Percentiles rank a stretch among this genome's conserved stretches.
Conservation (phyloP, 2,888 invertebrate species). For the Teleogryllus oceanicus region DNA sequence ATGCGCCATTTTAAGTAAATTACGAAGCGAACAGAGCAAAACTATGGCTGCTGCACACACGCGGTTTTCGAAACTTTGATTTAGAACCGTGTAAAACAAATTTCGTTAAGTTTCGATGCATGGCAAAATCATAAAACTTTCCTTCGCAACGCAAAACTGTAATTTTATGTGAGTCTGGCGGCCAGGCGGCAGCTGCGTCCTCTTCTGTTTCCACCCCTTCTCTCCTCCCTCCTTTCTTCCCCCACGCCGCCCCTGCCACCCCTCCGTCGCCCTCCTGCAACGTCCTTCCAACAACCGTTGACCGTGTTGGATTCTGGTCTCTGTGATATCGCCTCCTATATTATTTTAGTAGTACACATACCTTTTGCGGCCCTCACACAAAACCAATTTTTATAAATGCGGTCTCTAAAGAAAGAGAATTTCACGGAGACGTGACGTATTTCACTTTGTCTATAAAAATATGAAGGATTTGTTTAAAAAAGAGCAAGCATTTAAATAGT, state of each 20-base stretch:
- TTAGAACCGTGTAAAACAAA: conserved; percentile 2
- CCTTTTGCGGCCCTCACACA: no score
- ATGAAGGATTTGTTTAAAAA: no score
- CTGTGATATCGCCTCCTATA: no score
- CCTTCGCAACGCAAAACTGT: background rate
- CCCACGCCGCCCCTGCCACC: background rate
- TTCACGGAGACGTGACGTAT: no score
- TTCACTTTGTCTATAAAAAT: no score
- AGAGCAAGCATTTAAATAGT: no score
- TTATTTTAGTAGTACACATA: no score
- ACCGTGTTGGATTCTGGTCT: no score
- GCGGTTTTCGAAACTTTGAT: conserved; percentile 4
- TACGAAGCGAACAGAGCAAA: background rate
- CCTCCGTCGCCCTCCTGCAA: no score
- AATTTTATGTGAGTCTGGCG: background rate
- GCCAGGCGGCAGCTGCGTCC: background rate
- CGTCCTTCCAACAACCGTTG: no score
- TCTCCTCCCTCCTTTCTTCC: background rate
- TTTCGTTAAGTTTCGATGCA: conserved; percentile 1
- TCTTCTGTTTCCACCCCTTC: background rate
- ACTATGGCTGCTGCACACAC: conserved; percentile 6
- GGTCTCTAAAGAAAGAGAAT: no score
- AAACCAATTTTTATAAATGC: no score
- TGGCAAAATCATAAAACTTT: conserved; percentile 18
- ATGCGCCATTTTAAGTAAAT: conserved; percentile 10